phyloP scores from a whole-genome alignment of 2,888 invertebrate species.

The Liodrosophila aerea region DNA sequence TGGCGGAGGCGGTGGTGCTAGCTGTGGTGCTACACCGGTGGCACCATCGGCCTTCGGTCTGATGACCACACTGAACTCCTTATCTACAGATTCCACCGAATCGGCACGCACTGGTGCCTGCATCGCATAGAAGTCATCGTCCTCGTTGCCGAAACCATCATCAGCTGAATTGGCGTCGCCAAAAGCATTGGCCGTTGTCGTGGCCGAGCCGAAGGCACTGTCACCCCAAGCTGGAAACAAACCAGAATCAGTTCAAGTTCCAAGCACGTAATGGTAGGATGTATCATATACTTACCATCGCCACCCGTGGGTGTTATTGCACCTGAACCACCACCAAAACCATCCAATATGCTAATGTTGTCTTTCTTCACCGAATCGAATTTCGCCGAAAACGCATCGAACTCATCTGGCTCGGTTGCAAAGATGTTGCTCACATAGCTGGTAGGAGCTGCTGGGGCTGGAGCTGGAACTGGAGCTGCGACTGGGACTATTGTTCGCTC shows the following conservation, averaged over 20 bases:
- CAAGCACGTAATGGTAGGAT: too few relatives aligned
- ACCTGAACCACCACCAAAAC: constrained; percentile 80
- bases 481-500: constrained; percentile 10
- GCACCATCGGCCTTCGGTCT: constrained; percentile 83
- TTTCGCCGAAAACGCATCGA: constrained; percentile 94
- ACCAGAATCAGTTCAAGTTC: too few relatives aligned
- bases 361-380: constrained; percentile 87
- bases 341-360: constrained; percentile 80
- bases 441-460: constrained; percentile 67
- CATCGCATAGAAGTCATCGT: constrained; percentile 91
- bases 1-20: constrained; percentile 87
- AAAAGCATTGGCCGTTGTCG: constrained; percentile 66
- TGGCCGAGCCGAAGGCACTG: constrained; percentile 80
- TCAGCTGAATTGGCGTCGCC: constrained; percentile 75
- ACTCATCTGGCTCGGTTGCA: constrained; percentile 85
- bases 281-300: constrained; percentile 76
- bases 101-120: constrained; percentile 87
- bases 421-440: constrained; percentile 75
- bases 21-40: constrained; percentile 86
- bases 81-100: constrained; percentile 89
- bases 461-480: constrained; percentile 6
- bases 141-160: constrained; percentile 87
- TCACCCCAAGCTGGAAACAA: constrained; percentile 80
- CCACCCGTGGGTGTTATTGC: constrained; percentile 79
- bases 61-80: constrained; percentile 91